These are phyloP conservation scores for Puntigrus tetrazona DNA, from an alignment of 2,113 vertebrate genomes.

Conservation along the genomic window DNA sequence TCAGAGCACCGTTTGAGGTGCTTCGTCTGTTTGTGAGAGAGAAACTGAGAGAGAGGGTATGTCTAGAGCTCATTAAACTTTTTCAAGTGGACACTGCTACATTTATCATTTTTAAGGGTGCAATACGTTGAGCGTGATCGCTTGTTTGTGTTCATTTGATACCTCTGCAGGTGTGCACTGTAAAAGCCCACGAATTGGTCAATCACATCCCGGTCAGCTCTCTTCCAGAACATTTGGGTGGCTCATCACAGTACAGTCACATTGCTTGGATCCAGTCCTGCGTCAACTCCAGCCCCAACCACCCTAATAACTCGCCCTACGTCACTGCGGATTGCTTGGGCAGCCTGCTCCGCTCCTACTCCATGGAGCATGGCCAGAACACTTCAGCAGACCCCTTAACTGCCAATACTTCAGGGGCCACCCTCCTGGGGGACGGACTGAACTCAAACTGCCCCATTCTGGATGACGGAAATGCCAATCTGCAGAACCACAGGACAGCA, in stretches of 20 bases:
- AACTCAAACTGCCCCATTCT: conserved; percentile 74
- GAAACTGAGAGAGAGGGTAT: conserved; percentile 79
- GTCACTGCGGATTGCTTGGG: conserved; percentile 78
- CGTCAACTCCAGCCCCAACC: conserved; percentile 71
- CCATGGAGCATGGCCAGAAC: conserved; percentile 68
- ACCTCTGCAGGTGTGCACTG: conserved; percentile 75
- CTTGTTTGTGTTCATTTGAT: not conserved
- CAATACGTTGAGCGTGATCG: not conserved
- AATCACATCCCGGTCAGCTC: conserved; percentile 80
- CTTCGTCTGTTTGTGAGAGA: conserved; percentile 79
- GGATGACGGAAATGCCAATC: conserved; percentile 79
- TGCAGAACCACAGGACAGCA: conserved; percentile 69
- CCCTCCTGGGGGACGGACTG: conserved; percentile 51
- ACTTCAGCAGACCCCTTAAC: conserved; percentile 61
- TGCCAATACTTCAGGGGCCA: conserved; percentile 56
- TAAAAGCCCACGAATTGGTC: conserved; percentile 78
- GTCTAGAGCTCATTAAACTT: not conserved
- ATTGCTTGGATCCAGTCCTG: conserved; percentile 84
- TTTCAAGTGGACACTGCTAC: not conserved
- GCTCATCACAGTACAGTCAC: conserved; percentile 79
- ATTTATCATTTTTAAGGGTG: not conserved
- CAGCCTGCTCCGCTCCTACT: conserved; percentile 77
- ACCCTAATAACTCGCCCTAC: conserved; percentile 55
- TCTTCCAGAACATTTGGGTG: conserved; percentile 80
- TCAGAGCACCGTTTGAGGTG: conserved; percentile 78